Percentiles rank a stretch among this genome's conserved stretches.
Conservation (phyloP, 2,888 invertebrate species). For the Trichogramma dendrolimi region DNA sequence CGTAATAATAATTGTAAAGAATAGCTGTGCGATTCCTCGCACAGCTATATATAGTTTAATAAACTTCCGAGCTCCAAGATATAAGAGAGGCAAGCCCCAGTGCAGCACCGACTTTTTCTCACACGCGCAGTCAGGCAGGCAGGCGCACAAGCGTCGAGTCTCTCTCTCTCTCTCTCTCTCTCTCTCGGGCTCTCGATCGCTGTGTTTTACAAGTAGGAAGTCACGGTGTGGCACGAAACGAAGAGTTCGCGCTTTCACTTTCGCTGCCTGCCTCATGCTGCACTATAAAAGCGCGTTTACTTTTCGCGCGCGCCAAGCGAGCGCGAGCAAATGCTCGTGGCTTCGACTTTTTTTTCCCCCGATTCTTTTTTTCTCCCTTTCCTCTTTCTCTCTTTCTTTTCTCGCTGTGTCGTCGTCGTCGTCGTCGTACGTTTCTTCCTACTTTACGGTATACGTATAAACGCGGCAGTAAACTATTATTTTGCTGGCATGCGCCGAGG, state of each 20-base stretch:
- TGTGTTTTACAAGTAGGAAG: neutral
- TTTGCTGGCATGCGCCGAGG: too few relatives aligned
- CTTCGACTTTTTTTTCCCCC: neutral
- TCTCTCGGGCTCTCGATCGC: neutral
- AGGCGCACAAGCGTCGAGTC: neutral
- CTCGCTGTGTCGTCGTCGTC: neutral
- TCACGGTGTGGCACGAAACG: neutral
- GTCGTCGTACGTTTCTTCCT: too few relatives aligned
- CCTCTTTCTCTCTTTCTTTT: neutral
- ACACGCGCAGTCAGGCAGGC: too few relatives aligned
- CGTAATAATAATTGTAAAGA: too few relatives aligned
- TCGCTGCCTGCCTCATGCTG: neutral
- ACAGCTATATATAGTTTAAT: too few relatives aligned
- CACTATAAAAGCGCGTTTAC: neutral
- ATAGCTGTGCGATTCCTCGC: too few relatives aligned
- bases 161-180: constrained; percentile 10
- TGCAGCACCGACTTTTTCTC: too few relatives aligned
- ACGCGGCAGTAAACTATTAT: too few relatives aligned
- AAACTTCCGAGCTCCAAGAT: too few relatives aligned
- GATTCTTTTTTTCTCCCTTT: neutral
- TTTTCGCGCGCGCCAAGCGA: constrained; percentile 11
- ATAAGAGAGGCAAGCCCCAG: too few relatives aligned
- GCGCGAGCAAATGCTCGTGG: neutral
- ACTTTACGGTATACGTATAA: too few relatives aligned
- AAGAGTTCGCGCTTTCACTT: constrained; percentile 6